Base-by-base conservation (phyloP, 2,888 invertebrate genomes). In the Argyresthia goedartella region DNA sequence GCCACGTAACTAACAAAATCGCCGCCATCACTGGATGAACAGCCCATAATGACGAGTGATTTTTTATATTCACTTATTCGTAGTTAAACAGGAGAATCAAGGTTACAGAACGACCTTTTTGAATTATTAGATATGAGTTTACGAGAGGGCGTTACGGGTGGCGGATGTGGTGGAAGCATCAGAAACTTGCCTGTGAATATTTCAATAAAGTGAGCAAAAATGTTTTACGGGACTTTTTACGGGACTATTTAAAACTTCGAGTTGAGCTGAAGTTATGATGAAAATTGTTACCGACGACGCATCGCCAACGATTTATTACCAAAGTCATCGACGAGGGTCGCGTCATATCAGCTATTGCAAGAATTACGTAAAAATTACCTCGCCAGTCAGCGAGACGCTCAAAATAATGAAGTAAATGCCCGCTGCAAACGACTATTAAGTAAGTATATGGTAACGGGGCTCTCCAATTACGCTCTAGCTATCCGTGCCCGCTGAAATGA, bases 401-500 rank as follows among this genome's bases (percentile, higher is more conserved):
- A 25, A 47, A 47, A 47, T 47, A 47, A 47, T 47, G 47, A 47
- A 47, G 47, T 11, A 47, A 47, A 3, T 47, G 34, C 8, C 9
- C 47, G 47, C 34, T 34, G 62, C 25, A 66, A 67, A 69, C 65
- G 62, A 59, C 64, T 52, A 55, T 54, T 56, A 54, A 59, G 55
- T 57, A 54, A 58, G 56, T 57, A 56, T 60, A 61, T 60, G 54
- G 52, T 63, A 66, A 64, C 61, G 59, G 68, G 64, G 71, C 2
- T 25, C 16, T 73, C 71, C 73, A 78, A 79, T 78, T 79, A 79
- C 64, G 65, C 64, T n/a, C n/a, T 54, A 65, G 66, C 55, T 58
- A 67, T 61, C 63, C 62, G 56, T 57, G 66, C 62, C 66, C 60
- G 69, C 72, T 50, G 71, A 77, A 73, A 82, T 82, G 84, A 85